Conservation (phyloP, 2,113 vertebrate species). For the Aptenodytes patagonicus region DNA sequence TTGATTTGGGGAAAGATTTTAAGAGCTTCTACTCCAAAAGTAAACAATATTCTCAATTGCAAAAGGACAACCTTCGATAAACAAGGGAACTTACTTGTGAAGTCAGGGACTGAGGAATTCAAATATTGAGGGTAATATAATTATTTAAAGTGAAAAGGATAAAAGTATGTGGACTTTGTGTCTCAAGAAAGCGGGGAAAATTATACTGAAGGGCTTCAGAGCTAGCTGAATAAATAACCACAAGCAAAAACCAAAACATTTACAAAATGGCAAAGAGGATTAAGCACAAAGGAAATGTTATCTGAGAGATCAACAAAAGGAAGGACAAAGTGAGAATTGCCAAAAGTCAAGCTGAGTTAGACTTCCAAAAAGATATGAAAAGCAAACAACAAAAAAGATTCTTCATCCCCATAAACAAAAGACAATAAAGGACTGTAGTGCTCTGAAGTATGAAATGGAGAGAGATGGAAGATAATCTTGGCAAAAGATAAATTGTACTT, state of each 20-base stretch:
- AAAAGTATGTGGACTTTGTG: background rate
- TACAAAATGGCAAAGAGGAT: slow-evolving; percentile 16
- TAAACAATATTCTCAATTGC: background rate
- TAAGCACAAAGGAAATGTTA: slow-evolving; percentile 11
- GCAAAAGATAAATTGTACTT: background rate
- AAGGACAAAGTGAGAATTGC: slow-evolving; percentile 11
- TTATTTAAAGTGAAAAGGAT: background rate
- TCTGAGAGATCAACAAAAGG: background rate
- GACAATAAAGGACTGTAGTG: background rate
- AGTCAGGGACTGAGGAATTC: background rate
- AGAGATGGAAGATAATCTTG: background rate
- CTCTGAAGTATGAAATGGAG: background rate
- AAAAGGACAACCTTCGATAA: background rate
- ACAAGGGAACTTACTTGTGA: background rate
- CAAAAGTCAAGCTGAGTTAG: background rate
- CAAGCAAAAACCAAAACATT: background rate
- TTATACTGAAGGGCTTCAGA: background rate
- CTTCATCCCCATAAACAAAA: background rate
- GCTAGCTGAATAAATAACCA: background rate
- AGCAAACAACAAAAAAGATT: background rate
- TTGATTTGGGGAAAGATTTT: background rate
- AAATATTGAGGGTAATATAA: background rate
- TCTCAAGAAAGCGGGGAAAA: background rate
- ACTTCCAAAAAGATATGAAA: background rate
- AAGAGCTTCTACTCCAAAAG: background rate